Evolutionary conservation across 2,797 vertebrate species (phyloP), one percentile per base, ranked within the genome.

Genomic region (Eulemur albifrons): DNA sequence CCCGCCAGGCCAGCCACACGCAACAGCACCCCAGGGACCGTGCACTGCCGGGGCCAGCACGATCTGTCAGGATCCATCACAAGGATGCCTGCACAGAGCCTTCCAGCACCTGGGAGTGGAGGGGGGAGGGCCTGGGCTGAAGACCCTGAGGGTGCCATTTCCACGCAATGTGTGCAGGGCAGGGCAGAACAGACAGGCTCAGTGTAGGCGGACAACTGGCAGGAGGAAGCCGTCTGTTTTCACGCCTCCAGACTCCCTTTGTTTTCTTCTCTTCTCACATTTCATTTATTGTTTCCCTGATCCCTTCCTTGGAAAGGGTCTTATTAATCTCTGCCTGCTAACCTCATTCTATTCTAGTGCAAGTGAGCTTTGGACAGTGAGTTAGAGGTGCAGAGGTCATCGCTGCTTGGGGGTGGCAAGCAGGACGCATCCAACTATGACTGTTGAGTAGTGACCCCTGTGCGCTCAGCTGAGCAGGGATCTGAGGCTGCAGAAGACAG

Each of bases 101-200:
- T 32, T 50, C 70, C 32, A 27, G 10, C 2, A 11, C 23, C 48
- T 23, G 5, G 69, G 35, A 6, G 8, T 27, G 32, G 40, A 35
- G 35, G 35, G 35, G 35, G 35, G 35, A 35, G 35, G 7, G 52
- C 32, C 18, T 52, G 32, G 2, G 38, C 10, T n/a, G 14, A 12
- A 69, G 45, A 35, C 38, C n/a, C 6, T 32, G 30, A 27, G 0
- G 1, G 52, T 35, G 25, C n/a, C 4, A 0, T 7, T 30, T n/a
- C 7, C 35, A 57, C 3, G 15, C 5, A 57, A 0, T 4, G 32
- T n/a, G 14, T 43, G 5, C 1, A 50, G n/a, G 20, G 35, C 7
- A 17, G 67, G 30, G 17, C 35, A 23, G 59, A 57, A 43, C 45
- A 20, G 32, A 35, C 3, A 30, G 32, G n/a, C 23, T 59, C 20